These are phyloP conservation scores for Dendrolimus pini DNA, from an alignment of 2,888 invertebrate genomes.

Conservation along the genomic window DNA sequence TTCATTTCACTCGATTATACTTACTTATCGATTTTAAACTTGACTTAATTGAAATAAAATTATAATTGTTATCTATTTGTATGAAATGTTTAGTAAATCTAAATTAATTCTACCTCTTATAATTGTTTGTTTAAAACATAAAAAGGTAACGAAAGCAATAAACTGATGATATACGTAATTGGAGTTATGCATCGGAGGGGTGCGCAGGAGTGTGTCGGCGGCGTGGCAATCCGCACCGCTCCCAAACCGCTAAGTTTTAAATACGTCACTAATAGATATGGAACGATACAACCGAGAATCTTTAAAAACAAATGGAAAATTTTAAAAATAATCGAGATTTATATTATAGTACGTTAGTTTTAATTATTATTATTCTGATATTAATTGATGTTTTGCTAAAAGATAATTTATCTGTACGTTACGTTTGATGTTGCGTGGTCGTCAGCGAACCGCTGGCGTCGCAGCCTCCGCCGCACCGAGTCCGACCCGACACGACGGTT, in stretches of 20 bases:
- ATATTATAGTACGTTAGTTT: slow-evolving; percentile 73
- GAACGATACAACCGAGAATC: slow-evolving; percentile 48
- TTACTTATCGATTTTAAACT: too few relatives aligned
- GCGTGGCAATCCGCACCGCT: slow-evolving; percentile 36
- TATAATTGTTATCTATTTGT: too few relatives aligned
- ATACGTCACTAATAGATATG: slow-evolving; percentile 56
- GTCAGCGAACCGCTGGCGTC: slow-evolving; percentile 25
- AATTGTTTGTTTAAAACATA: too few relatives aligned
- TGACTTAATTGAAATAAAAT: too few relatives aligned
- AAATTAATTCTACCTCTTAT: too few relatives aligned
- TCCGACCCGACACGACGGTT: not conserved
- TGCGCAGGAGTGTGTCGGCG: slow-evolving; percentile 23
- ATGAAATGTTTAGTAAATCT: too few relatives aligned
- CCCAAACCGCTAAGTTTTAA: slow-evolving; percentile 44
- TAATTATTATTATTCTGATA: slow-evolving; percentile 75
- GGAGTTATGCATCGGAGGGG: not conserved
- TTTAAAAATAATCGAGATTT: slow-evolving; percentile 54
- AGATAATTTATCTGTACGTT: slow-evolving; percentile 70
- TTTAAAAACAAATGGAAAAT: slow-evolving; percentile 31
- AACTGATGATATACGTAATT: not conserved
- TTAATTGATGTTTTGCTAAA: slow-evolving; percentile 74
- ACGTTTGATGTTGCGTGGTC: slow-evolving; percentile 48
- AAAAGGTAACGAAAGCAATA: not conserved
- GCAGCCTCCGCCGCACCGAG: slow-evolving; percentile 29
- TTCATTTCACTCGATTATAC: too few relatives aligned